Conservation (phyloP, 2,113 vertebrate species). For the Eurystomus gularis region DNA sequence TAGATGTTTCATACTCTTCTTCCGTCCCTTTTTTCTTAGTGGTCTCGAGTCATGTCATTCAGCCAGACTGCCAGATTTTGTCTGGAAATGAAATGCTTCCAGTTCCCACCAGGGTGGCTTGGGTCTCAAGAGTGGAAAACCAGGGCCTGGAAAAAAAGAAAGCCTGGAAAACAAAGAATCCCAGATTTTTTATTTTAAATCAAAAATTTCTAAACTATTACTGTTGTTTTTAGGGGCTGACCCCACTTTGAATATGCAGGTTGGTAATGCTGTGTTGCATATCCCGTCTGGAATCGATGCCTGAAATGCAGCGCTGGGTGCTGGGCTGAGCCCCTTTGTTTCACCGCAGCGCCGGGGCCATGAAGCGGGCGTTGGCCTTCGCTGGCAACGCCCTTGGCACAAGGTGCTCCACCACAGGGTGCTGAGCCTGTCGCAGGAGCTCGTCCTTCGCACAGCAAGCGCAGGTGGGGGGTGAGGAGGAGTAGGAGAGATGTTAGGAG, state of each 20-base stretch:
- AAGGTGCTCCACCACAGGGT: fast-evolving
- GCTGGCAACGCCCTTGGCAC: neutral
- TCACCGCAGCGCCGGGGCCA: fast-evolving
- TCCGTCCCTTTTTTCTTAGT: neutral
- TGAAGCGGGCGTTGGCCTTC: neutral
- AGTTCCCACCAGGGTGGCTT: neutral
- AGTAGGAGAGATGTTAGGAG: neutral
- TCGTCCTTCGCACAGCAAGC: fast-evolving
- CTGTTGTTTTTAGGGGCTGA: neutral
- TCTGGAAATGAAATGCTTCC: neutral
- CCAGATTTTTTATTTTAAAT: neutral
- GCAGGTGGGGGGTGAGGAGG: neutral
- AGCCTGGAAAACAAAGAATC: neutral
- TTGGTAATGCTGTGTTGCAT: neutral
- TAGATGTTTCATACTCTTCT: neutral
- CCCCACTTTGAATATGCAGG: neutral
- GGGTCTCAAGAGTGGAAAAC: neutral
- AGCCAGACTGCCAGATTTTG: neutral
- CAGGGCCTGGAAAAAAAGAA: neutral
- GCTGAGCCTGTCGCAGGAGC: neutral
- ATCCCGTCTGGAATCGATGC: neutral
- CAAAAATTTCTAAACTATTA: neutral
- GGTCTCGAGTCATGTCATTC: neutral
- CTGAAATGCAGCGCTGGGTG: neutral
- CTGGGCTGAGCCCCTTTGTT: neutral